phyloP scores from a whole-genome alignment of 2,888 invertebrate genomes.

The Cordilura impudica region DNA sequence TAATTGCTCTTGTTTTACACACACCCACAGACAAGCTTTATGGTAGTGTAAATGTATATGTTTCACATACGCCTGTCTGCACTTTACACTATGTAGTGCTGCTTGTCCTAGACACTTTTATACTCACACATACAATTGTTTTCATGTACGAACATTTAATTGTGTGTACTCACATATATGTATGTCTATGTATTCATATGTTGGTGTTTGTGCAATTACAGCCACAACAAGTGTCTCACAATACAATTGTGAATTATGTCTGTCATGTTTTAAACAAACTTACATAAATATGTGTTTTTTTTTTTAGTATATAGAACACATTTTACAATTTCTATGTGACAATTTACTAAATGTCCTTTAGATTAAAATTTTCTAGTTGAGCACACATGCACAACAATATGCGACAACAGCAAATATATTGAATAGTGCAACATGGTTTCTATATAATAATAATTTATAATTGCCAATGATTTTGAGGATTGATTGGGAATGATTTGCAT shows the following conservation, averaged over 20 bases:
- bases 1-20: neutral
- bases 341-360: slow-evolving; percentile 66
- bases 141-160: no score
- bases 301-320: neutral
- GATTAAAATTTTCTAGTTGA: slow-evolving; percentile 52
- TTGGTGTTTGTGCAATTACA: slow-evolving; percentile 11
- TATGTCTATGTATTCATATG: no score
- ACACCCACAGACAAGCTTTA: neutral
- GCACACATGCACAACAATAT: neutral
- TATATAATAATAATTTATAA: no score
- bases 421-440: no score
- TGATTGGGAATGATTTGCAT: no score
- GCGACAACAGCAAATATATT: neutral
- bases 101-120: neutral
- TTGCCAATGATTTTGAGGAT: no score
- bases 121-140: neutral
- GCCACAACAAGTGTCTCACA: slow-evolving; percentile 21
- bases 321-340: slow-evolving; percentile 53
- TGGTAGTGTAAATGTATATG: slow-evolving; percentile 33
- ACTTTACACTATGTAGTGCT: slow-evolving; percentile 34
- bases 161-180: no score
- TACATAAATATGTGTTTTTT: neutral
- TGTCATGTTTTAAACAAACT: slow-evolving; percentile 45
- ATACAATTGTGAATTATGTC: slow-evolving; percentile 32
- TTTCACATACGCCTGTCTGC: slow-evolving; percentile 49